Percentiles rank a stretch among this genome's conserved stretches.
phyloP scores from a whole-genome alignment of 2,888 invertebrate genomes.

The Rosalia funebris region DNA sequence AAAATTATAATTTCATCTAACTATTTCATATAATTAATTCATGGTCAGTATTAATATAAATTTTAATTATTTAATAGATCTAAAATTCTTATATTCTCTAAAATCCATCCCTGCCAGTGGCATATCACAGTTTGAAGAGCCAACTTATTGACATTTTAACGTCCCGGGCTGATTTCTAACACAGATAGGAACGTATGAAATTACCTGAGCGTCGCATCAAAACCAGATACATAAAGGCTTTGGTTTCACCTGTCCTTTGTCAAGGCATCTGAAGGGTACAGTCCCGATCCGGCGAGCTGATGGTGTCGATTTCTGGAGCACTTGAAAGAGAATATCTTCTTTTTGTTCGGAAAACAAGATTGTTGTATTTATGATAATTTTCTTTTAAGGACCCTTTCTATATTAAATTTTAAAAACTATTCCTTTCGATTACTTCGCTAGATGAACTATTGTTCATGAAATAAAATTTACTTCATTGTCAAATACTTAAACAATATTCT shows the following conservation, averaged over 20 bases:
- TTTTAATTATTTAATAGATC: no score
- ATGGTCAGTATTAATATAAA: no score
- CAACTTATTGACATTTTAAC: constrained; percentile 64
- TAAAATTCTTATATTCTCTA: no score
- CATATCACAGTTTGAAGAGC: constrained; percentile 43
- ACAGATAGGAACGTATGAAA: constrained; percentile 63
- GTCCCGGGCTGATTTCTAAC: constrained; percentile 62
- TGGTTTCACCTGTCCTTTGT: constrained; percentile 63
- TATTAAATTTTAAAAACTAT: neutral
- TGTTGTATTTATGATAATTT: constrained; percentile 17
- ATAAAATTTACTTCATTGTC: no score
- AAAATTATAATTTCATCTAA: no score
- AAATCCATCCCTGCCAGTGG: constrained; percentile 35
- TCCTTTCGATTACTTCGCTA: no score
- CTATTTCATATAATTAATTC: no score
- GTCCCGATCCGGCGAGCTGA: constrained; percentile 35
- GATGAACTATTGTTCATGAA: no score
- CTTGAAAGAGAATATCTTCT: constrained; percentile 32
- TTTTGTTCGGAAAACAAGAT: constrained; percentile 28
- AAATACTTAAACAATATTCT: no score
- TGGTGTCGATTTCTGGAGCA: constrained; percentile 46
- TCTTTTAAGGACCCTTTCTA: neutral
- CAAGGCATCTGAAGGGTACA: constrained; percentile 47
- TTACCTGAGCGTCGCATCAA: constrained; percentile 57
- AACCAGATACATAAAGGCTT: constrained; percentile 56